A percentile compares a stretch with the other conserved stretches of the same genome.
These are phyloP conservation scores for Hydrotaea diabolus DNA, from an alignment of 2,888 invertebrate genomes.

Conservation along the genomic window DNA sequence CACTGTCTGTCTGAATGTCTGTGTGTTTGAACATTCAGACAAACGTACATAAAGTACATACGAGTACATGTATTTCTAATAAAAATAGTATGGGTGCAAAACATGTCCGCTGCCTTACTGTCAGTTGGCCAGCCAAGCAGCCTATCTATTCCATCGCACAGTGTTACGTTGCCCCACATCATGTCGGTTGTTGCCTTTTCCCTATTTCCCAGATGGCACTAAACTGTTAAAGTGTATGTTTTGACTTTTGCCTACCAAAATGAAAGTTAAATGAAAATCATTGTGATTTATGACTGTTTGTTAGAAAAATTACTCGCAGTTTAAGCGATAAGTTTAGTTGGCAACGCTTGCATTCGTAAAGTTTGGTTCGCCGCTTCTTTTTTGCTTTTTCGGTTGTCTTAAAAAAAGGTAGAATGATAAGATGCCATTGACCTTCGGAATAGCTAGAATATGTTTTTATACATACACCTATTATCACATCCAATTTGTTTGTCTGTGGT, in stretches of 20 bases:
- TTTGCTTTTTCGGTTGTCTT: background rate
- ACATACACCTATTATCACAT: background rate
- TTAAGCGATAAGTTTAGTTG: background rate
- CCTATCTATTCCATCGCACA: slow-evolving; percentile 48
- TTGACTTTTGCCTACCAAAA: background rate
- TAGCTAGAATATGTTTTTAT: background rate
- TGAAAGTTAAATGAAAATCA: background rate
- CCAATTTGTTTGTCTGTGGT: slow-evolving; percentile 17
- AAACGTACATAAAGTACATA: no score
- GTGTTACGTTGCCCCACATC: slow-evolving; percentile 21
- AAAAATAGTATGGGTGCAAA: slow-evolving; percentile 42
- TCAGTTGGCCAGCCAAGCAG: background rate
- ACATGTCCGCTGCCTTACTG: slow-evolving; percentile 37
- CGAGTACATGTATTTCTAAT: slow-evolving; percentile 34
- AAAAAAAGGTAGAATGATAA: slow-evolving; percentile 3
- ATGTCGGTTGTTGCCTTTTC: no score
- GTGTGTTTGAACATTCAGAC: background rate
- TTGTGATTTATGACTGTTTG: no score
- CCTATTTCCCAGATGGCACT: background rate
- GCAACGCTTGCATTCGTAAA: background rate
- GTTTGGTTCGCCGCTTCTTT: background rate
- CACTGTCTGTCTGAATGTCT: slow-evolving; percentile 13
- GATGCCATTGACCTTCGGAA: slow-evolving; percentile 12
- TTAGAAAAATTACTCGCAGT: slow-evolving; percentile 13
- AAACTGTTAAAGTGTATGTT: background rate